A percentile compares a stretch with the other conserved stretches of the same genome.
These are phyloP conservation scores for Blennius ocellaris DNA, from an alignment of 2,113 vertebrate species.

Conservation along the genomic window DNA sequence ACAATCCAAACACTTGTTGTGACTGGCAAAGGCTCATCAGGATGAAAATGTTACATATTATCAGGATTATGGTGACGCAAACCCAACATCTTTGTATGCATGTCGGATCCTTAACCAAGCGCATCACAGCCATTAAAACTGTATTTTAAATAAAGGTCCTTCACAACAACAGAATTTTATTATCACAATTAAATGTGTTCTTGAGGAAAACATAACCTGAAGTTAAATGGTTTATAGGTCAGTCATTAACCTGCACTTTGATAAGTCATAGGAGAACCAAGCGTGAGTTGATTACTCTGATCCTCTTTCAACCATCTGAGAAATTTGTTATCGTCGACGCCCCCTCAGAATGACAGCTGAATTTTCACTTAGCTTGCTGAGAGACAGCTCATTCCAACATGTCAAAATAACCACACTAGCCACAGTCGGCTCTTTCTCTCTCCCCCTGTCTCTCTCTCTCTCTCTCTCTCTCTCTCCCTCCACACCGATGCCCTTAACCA, in stretches of 20 bases:
- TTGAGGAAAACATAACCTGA: neutral
- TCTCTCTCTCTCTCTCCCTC: conserved; percentile 26
- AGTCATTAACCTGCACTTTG: conserved; percentile 4
- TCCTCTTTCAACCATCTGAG: conserved; percentile 28
- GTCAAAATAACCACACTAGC: conserved; percentile 52
- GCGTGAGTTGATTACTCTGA: conserved; percentile 19
- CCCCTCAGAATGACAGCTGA: conserved; percentile 62
- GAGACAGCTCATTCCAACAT: conserved; percentile 57
- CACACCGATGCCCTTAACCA: conserved; percentile 70
- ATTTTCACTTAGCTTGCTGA: conserved; percentile 55
- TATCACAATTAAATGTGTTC: neutral
- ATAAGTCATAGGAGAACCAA: conserved; percentile 20
- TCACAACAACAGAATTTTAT: neutral
- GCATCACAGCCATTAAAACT: neutral
- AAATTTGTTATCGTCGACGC: conserved; percentile 39
- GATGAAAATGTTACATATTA: neutral
- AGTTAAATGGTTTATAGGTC: neutral
- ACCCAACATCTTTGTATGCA: neutral
- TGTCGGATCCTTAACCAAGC: neutral
- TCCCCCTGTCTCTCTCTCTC: conserved; percentile 9
- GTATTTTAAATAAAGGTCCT: neutral
- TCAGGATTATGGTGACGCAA: neutral
- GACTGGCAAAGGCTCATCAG: neutral
- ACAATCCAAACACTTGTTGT: neutral
- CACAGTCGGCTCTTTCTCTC: conserved; percentile 9